phyloP scores from a whole-genome alignment of 1,140 invertebrate genomes.

The Charaxes varanes region DNA sequence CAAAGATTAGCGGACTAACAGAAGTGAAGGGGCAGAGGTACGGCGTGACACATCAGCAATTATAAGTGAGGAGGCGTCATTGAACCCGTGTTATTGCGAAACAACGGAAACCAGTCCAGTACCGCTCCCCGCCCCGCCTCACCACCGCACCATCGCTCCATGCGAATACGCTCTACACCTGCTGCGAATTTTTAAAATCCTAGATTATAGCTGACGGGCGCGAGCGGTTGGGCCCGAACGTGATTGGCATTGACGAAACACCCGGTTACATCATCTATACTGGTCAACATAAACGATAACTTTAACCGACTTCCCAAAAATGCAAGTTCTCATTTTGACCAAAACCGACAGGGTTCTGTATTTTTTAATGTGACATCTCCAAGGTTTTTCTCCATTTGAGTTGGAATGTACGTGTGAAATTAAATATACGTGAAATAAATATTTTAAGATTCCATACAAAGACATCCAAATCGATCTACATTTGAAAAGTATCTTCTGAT shows the following conservation, averaged over 20 bases:
- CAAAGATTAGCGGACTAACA: conserved; percentile 28
- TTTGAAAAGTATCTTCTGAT: too few relatives aligned
- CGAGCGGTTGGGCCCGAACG: conserved; percentile 52
- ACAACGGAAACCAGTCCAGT: conserved; percentile 70
- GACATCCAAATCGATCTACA: too few relatives aligned
- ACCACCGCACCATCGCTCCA: conserved; percentile 19
- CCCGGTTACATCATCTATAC: conserved; percentile 45
- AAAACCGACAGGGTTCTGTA: too few relatives aligned
- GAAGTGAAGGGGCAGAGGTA: conserved; percentile 53
- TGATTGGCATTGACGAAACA: conserved; percentile 43
- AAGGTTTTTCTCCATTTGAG: too few relatives aligned
- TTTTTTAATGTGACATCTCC: too few relatives aligned
- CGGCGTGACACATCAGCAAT: conserved; percentile 61
- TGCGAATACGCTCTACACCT: conserved; percentile 42
- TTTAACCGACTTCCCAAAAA: too few relatives aligned
- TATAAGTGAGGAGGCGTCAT: conserved; percentile 65
- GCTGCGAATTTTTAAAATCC: conserved; percentile 71
- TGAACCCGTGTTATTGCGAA: conserved; percentile 71
- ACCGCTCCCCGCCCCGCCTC: conserved; percentile 24
- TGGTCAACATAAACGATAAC: conserved; percentile 6
- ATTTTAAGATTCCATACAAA: too few relatives aligned
- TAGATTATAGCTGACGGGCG: conserved; percentile 69
- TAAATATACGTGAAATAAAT: too few relatives aligned
- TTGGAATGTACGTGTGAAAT: too few relatives aligned
- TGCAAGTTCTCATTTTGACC: too few relatives aligned